phyloP scores from a whole-genome alignment of 2,797 vertebrate species.

The Urophycis tenuis region DNA sequence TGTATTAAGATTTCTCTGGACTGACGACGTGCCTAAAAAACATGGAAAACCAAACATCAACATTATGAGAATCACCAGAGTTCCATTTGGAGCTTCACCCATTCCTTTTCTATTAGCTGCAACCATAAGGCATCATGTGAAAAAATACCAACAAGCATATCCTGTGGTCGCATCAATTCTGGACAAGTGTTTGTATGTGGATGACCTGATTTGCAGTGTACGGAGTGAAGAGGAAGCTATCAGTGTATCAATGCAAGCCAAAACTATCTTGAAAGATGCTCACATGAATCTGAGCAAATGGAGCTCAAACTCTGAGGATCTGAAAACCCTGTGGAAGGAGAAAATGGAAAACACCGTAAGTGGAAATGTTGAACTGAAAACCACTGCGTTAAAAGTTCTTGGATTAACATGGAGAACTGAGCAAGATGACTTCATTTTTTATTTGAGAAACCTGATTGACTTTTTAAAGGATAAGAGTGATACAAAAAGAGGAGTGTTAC shows the following conservation, averaged over 20 bases:
- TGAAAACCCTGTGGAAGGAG: too few relatives aligned
- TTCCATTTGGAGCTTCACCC: conserved; percentile 13
- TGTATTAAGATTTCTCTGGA: conserved; percentile 8
- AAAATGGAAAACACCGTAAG: too few relatives aligned
- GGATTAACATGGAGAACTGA: too few relatives aligned
- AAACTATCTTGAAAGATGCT: neutral
- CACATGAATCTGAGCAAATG: conserved; percentile 11
- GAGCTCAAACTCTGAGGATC: conserved; percentile 2
- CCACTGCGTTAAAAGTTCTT: too few relatives aligned
- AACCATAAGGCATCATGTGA: conserved; percentile 14
- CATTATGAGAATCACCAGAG: conserved; percentile 13
- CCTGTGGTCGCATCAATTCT: neutral
- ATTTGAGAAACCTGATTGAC: too few relatives aligned
- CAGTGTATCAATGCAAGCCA: neutral
- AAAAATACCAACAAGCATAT: neutral
- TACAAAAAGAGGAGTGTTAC: neutral
- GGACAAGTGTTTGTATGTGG: conserved; percentile 11
- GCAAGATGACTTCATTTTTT: too few relatives aligned
- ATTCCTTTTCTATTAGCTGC: neutral
- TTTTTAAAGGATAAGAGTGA: too few relatives aligned
- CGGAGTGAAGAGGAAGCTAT: neutral
- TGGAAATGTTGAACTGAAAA: too few relatives aligned
- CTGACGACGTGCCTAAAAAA: neutral
- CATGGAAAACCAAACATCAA: neutral
- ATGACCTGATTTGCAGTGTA: conserved; percentile 2